Evolutionary conservation across 2,888 invertebrate genomes (phyloP).

Genomic region (Cheilosia grossa): DNA sequence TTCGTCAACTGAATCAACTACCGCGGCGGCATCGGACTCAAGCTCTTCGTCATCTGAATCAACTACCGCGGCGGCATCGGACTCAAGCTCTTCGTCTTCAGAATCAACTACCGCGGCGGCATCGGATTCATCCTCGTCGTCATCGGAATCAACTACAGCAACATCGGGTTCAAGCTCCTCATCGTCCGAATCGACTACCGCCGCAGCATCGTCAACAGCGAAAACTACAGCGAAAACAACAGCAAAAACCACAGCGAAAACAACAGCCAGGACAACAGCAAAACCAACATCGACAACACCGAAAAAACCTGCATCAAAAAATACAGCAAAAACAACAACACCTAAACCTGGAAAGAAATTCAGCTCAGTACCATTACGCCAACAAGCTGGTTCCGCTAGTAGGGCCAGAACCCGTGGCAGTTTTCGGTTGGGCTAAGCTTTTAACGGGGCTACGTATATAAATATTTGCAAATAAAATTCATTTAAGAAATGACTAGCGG

Average conservation of each 20-base stretch:
- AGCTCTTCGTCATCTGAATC: no score
- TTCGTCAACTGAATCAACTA: no score
- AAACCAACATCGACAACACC: background rate
- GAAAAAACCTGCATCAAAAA: constrained; percentile 3
- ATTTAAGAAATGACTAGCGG: background rate
- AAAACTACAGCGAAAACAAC: constrained; percentile 22
- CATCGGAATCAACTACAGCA: no score
- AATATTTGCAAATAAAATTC: background rate
- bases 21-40: no score
- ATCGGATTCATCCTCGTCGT: no score
- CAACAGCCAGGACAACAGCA: background rate
- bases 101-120: background rate
- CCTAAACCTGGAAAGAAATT: constrained; percentile 28
- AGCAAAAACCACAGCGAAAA: background rate
- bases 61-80: background rate
- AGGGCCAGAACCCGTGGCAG: background rate
- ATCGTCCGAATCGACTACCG: background rate
- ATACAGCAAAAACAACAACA: constrained; percentile 37
- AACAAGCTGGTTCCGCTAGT: background rate
- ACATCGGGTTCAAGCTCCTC: background rate
- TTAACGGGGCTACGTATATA: background rate
- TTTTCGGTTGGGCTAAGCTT: constrained; percentile 27
- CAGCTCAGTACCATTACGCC: constrained; percentile 10
- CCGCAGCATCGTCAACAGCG: background rate
- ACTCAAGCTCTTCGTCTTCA: background rate